phyloP scores from a whole-genome alignment of 2,113 vertebrate genomes.

The Oplegnathus fasciatus region DNA sequence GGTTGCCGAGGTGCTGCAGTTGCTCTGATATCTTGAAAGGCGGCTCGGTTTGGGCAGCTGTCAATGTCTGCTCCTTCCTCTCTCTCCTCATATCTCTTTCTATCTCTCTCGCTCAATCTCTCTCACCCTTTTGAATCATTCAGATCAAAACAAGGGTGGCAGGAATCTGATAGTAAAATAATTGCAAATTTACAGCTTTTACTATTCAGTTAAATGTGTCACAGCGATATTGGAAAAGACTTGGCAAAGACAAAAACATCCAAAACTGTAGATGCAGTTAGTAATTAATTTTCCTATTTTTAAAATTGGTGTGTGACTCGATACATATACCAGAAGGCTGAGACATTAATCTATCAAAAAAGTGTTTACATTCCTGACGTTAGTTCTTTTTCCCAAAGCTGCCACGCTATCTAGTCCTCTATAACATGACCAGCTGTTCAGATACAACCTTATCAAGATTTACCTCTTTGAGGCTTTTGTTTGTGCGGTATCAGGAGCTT shows the following conservation, averaged over 20 bases:
- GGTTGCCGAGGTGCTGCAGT: conserved; percentile 58
- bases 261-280: background rate
- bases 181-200: conserved; percentile 33
- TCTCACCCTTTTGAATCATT: conserved; percentile 47
- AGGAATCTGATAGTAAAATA: conserved; percentile 37
- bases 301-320: background rate
- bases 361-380: conserved; percentile 15
- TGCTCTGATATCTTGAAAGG: conserved; percentile 65
- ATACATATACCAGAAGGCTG: background rate
- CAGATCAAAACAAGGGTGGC: conserved; percentile 46
- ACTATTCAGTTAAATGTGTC: conserved; percentile 14
- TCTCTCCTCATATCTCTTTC: background rate
- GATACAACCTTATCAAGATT: conserved; percentile 47
- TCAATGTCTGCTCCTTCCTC: conserved; percentile 49
- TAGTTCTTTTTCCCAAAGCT: conserved; percentile 4
- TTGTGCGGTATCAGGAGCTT: conserved; percentile 23
- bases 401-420: conserved; percentile 38
- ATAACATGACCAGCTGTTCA: conserved; percentile 37
- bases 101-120: conserved; percentile 20
- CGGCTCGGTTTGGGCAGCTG: conserved; percentile 59
- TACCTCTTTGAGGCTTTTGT: conserved; percentile 50
- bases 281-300: background rate
- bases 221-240: background rate
- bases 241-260: background rate
- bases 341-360: conserved; percentile 33